Base-by-base conservation (phyloP, 2,888 invertebrate species). In the Lasioglossum malachurum region DNA sequence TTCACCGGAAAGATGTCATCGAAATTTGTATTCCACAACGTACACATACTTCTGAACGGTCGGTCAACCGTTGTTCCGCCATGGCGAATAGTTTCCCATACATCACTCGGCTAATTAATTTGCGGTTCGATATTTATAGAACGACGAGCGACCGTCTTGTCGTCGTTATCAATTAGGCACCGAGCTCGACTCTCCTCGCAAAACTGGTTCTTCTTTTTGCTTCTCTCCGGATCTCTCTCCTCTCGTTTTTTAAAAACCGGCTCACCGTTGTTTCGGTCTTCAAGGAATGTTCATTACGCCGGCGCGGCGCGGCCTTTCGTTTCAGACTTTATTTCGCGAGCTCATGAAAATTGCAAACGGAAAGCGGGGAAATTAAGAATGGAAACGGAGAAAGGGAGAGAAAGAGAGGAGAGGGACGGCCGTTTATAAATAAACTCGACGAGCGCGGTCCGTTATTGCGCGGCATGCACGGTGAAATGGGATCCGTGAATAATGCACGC, bases 291-390 rank as follows among this genome's bases (percentile, higher is more conserved):
- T 71, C 71, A 41, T 71, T 71, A 41, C 41, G 41, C 10, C n/a
- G n/a, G 12, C 4, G 71, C n/a, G n/a, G 12, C 4, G 71, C n/a
- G 71, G 23, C n/a, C 41, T 41, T n/a, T 71, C 71, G 71, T 41
- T 41, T 23, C 41, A 4, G 38, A 41, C 71, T 41, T 71, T 71
- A 41, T 71, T 71, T 71, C 71, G 38, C n/a, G 41, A 71, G 41
- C n/a, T 71, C 71, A 71, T 71, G 41, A 41, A 41, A 71, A 71
- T 71, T 71, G 71, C 71, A 71, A 41, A 71, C 71, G 41, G 41
- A 41, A 41, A 38, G 71, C n/a, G 71, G 71, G 3, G 38, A 71
- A 41, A 71, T 71, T 71, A 71, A 71, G 41, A 41, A 14, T 71
- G 41, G 41, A 71, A 41, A 71, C n/a, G 41, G 23, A n/a, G 41